Evolutionary conservation across 2,113 vertebrate species (phyloP).

Genomic region (Platysternon megacephalum): DNA sequence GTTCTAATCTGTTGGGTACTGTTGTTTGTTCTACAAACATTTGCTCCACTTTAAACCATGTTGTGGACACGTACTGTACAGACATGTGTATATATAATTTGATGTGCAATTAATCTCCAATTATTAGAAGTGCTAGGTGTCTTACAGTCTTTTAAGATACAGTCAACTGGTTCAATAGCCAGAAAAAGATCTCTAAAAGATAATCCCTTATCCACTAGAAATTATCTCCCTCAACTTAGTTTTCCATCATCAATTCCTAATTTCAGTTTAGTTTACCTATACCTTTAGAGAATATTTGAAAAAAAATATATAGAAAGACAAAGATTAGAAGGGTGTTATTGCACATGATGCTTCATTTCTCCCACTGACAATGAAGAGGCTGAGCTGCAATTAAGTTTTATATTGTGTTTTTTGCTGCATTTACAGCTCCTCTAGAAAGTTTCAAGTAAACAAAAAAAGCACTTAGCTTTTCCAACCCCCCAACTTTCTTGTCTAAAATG

Average conservation of each 20-base stretch:
- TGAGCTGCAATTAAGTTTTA: background rate
- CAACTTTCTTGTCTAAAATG: background rate
- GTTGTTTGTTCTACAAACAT: accelerated
- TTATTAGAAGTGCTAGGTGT: background rate
- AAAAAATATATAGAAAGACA: background rate
- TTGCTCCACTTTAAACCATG: background rate
- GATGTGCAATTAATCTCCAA: background rate
- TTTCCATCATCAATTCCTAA: background rate
- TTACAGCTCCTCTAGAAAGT: background rate
- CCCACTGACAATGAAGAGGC: background rate
- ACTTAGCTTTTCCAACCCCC: background rate
- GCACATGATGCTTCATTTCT: background rate
- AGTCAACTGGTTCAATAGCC: background rate
- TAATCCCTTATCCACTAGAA: background rate
- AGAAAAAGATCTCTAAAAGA: background rate
- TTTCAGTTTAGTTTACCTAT: background rate
- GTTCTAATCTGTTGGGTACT: background rate
- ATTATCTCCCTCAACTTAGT: background rate
- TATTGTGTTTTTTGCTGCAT: background rate
- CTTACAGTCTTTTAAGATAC: background rate
- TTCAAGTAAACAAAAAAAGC: background rate
- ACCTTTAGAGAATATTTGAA: background rate
- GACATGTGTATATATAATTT: background rate
- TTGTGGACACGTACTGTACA: background rate
- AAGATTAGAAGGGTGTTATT: background rate